A percentile compares a stretch with the other conserved stretches of the same genome.
These are phyloP conservation scores for Marasmarcha lunaedactyla DNA, from an alignment of 2,888 invertebrate species.

Conservation along the genomic window DNA sequence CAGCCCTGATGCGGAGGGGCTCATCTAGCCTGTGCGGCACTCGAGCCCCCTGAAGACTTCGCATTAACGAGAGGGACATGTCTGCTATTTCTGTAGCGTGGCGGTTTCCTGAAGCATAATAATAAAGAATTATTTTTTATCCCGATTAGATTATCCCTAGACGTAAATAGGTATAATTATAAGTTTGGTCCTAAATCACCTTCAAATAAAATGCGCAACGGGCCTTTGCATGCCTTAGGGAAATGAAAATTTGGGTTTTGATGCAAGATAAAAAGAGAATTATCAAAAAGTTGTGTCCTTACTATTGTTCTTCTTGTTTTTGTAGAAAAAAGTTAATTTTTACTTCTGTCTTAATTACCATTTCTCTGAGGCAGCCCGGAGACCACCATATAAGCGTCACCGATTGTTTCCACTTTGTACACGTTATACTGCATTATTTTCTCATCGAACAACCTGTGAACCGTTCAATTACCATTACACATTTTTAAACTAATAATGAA, in stretches of 20 bases:
- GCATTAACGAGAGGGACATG: constrained; percentile 74
- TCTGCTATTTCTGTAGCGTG: constrained; percentile 88
- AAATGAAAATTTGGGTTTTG: no score
- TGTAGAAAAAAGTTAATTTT: no score
- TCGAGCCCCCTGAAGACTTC: constrained; percentile 56
- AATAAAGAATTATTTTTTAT: neutral
- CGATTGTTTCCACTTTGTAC: constrained; percentile 78
- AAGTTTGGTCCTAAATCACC: no score
- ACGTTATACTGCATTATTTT: constrained; percentile 78
- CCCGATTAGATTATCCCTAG: no score
- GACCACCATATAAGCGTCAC: constrained; percentile 74
- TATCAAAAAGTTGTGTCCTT: no score
- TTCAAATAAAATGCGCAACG: no score
- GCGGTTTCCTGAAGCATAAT: constrained; percentile 68
- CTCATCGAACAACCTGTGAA: constrained; percentile 73
- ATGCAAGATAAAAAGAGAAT: no score
- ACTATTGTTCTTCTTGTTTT: no score
- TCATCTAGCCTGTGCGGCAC: constrained; percentile 67
- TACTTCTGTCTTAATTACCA: constrained; percentile 47
- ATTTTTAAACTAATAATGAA: constrained; percentile 4
- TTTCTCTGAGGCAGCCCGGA: constrained; percentile 69
- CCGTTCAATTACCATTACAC: constrained; percentile 6
- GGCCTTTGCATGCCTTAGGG: no score
- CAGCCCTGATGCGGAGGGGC: constrained; percentile 62
- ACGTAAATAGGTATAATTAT: no score